These are phyloP conservation scores for Criorhina ranunculi DNA, from an alignment of 2,888 invertebrate genomes.

Conservation along the genomic window DNA sequence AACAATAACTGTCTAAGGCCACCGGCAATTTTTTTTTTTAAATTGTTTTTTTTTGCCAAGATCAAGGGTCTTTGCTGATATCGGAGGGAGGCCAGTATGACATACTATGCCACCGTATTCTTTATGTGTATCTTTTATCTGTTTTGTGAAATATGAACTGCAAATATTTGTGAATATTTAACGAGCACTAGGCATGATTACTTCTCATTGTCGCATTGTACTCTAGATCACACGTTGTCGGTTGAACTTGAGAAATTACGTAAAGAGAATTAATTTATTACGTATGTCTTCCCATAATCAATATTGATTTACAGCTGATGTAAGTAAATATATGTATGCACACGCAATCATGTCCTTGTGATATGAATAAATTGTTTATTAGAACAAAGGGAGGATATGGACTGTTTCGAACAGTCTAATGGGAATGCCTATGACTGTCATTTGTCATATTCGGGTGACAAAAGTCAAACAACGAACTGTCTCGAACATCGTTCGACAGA, in stretches of 20 bases:
- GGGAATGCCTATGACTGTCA: background rate
- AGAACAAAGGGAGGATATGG: too few species aligned
- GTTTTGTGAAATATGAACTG: background rate
- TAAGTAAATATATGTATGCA: background rate
- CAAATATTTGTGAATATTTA: background rate
- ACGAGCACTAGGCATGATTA: background rate
- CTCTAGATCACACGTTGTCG: constrained; percentile 1
- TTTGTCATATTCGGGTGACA: background rate
- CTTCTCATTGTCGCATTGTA: background rate
- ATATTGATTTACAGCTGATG: background rate
- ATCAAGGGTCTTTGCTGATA: background rate
- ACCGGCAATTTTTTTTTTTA: too few species aligned
- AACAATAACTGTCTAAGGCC: too few species aligned
- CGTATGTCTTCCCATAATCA: background rate
- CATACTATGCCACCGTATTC: background rate
- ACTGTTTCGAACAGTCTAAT: too few species aligned
- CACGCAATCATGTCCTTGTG: background rate
- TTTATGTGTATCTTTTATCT: background rate
- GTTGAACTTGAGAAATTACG: background rate
- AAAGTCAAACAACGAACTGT: too few species aligned
- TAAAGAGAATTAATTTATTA: background rate
- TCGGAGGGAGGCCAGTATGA: background rate
- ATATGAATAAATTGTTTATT: too few species aligned
- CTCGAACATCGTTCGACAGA: too few species aligned
- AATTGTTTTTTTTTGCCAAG: too few species aligned